phyloP scores from a whole-genome alignment of 2,888 invertebrate genomes.

The Sphaerolaimus hirsutus region DNA sequence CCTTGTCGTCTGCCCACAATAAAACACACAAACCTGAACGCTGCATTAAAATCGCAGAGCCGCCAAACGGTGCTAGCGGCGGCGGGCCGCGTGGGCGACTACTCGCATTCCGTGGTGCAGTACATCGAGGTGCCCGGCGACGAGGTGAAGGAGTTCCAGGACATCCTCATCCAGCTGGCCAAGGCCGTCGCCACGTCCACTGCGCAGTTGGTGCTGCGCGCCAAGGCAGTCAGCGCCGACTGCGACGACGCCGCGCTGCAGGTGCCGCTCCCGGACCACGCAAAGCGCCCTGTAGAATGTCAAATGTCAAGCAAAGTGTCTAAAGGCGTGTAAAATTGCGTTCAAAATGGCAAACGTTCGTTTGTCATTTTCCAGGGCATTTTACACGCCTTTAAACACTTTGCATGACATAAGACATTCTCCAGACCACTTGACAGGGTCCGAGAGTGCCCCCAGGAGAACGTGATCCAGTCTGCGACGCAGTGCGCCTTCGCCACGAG shows the following conservation, averaged over 20 bases:
- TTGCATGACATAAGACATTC: no score
- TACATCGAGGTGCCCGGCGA: slow-evolving; percentile 53
- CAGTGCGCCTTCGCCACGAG: slow-evolving; percentile 89
- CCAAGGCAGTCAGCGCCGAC: slow-evolving; percentile 71
- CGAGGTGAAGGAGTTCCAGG: slow-evolving; percentile 34
- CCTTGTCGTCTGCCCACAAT: not conserved
- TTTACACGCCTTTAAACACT: no score
- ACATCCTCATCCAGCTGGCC: slow-evolving; percentile 69
- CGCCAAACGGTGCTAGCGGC: slow-evolving; percentile 76
- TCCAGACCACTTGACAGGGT: no score
- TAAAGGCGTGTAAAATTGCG: no score
- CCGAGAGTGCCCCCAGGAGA: no score
- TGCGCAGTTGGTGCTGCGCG: slow-evolving; percentile 64
- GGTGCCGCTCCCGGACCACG: no score
- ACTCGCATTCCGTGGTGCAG: slow-evolving; percentile 53
- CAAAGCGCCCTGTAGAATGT: no score
- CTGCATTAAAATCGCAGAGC: slow-evolving; percentile 37
- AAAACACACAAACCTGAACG: not conserved
- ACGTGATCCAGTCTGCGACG: slow-evolving; percentile 70
- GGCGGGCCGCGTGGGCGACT: slow-evolving; percentile 83
- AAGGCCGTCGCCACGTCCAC: slow-evolving; percentile 95
- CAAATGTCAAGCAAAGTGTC: no score
- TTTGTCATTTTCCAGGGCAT: no score
- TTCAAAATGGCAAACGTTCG: no score
- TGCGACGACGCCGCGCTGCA: slow-evolving; percentile 57